Percentiles rank a stretch among this genome's conserved stretches.
phyloP scores from a whole-genome alignment of 2,888 invertebrate species.

The Mactromeris polynyma region DNA sequence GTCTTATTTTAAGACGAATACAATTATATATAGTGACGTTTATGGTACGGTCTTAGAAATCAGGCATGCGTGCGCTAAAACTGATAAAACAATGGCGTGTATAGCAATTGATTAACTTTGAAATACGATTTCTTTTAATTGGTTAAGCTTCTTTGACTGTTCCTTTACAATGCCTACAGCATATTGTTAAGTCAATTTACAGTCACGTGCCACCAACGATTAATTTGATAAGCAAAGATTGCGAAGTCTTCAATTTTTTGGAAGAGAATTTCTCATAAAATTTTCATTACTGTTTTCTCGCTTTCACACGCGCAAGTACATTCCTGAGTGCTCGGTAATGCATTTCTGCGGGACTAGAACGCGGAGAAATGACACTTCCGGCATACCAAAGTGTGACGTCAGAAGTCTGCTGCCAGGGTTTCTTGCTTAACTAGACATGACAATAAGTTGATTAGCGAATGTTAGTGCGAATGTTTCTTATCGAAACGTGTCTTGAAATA shows the following conservation, averaged over 20 bases:
- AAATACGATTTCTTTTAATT: not conserved
- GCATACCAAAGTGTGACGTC: not conserved
- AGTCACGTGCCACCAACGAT: not conserved
- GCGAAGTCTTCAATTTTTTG: not conserved
- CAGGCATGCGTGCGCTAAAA: too few species aligned
- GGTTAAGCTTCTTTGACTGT: not conserved
- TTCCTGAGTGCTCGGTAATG: slow-evolving; percentile 1
- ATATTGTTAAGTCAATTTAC: not conserved
- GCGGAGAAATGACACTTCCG: slow-evolving; percentile 15
- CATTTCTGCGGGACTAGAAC: not conserved
- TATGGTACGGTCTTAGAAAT: too few species aligned
- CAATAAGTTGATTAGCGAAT: not conserved
- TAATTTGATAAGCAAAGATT: slow-evolving; percentile 15
- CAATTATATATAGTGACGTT: too few species aligned
- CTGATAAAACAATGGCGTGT: not conserved
- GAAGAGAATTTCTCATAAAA: not conserved
- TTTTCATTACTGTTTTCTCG: not conserved
- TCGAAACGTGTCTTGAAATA: not conserved
- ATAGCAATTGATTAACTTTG: not conserved
- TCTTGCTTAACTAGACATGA: not conserved
- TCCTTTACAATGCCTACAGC: not conserved
- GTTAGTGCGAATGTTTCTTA: not conserved
- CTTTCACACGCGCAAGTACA: slow-evolving; percentile 14
- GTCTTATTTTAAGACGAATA: too few species aligned
- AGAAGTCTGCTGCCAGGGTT: not conserved